Evolutionary conservation across 1,140 invertebrate genomes (phyloP).

Genomic region (Acarapis woodi): DNA sequence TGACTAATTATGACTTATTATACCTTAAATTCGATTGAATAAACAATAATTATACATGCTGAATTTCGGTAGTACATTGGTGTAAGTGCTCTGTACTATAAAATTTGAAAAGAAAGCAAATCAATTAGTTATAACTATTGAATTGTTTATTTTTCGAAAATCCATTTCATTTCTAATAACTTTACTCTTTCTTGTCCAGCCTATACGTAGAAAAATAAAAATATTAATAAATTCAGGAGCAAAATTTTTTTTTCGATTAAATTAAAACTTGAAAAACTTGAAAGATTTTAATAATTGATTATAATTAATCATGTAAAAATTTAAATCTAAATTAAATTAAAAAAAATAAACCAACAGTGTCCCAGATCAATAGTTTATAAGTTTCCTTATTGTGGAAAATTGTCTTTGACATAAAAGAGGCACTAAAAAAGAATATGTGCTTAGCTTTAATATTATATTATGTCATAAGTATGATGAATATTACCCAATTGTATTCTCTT

Average conservation of each 20-base stretch:
- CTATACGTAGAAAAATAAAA: no score
- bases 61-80: constrained; percentile 82
- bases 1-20: no score
- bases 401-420: constrained; percentile 22
- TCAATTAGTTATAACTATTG: constrained; percentile 4
- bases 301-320: no score
- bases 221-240: no score
- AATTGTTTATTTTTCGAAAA: constrained; percentile 1
- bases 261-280: no score
- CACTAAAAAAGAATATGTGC: constrained; percentile 10
- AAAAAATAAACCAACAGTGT: no score
- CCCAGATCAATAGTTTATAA: constrained; percentile 29
- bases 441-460: constrained; percentile 1
- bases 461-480: neutral
- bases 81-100: constrained; percentile 58
- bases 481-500: constrained; percentile 21
- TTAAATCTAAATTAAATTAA: no score
- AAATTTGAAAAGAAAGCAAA: constrained; percentile 2
- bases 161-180: neutral
- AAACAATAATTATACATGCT: constrained; percentile 63
- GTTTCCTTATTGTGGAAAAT: constrained; percentile 17
- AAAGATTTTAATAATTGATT: no score
- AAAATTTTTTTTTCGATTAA: no score
- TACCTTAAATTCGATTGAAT: constrained; percentile 73
- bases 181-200: constrained; percentile 46